These are phyloP conservation scores for Propsilocerus akamusi DNA, from an alignment of 1,140 invertebrate species.

Conservation along the genomic window DNA sequence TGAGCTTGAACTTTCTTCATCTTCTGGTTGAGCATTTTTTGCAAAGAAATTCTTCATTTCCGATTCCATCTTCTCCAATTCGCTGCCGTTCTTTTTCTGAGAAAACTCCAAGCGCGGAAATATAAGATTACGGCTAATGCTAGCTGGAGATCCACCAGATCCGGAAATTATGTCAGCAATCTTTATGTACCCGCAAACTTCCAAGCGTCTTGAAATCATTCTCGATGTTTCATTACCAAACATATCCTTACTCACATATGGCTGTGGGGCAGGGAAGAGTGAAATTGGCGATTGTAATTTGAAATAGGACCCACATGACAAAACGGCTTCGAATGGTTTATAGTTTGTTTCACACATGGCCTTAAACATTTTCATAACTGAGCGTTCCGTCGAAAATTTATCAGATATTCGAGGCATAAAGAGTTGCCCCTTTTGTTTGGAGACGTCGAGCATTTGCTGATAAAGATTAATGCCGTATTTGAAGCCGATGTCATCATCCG, in stretches of 20 bases:
- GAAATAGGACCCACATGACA: conserved; percentile 56
- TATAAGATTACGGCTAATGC: conserved; percentile 75
- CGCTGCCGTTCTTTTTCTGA: conserved; percentile 26
- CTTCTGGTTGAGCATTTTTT: conserved; percentile 41
- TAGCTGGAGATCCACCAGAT: conserved; percentile 68
- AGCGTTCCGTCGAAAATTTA: conserved; percentile 25
- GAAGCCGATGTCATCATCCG: conserved; percentile 28
- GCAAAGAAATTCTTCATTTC: conserved; percentile 28
- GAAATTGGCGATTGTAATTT: conserved; percentile 40
- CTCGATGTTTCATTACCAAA: conserved; percentile 37
- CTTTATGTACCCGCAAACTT: conserved; percentile 69
- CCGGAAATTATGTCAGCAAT: conserved; percentile 45
- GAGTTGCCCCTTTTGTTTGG: conserved; percentile 10
- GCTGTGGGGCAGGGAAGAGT: conserved; percentile 56
- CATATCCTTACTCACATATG: conserved; percentile 39
- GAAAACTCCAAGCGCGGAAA: conserved; percentile 38
- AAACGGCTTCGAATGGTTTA: conserved; percentile 48
- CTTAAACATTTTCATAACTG: conserved; percentile 44
- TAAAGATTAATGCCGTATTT: conserved; percentile 17
- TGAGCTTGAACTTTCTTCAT: conserved; percentile 11
- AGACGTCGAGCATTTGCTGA: conserved; percentile 18
- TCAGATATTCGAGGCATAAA: conserved; percentile 22
- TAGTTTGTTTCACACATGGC: conserved; percentile 62
- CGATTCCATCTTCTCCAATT: conserved; percentile 30
- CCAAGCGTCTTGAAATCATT: conserved; percentile 43